Percentiles rank a stretch among this genome's conserved stretches.
Evolutionary conservation across 2,113 vertebrate species (phyloP).

Genomic region (Mustela nigripes): DNA sequence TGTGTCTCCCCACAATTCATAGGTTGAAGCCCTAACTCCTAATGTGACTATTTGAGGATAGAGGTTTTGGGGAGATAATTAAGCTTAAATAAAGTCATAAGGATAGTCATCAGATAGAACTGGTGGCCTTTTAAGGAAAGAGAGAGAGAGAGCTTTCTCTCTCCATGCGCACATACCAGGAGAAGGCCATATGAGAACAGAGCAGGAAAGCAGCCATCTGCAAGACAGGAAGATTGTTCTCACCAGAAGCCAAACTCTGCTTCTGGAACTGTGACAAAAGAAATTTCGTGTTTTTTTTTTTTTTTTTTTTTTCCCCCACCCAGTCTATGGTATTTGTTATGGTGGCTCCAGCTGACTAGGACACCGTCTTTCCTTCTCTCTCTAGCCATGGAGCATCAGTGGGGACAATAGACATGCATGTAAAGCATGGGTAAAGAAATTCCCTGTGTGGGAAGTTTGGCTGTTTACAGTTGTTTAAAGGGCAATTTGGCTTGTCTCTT

Average conservation of each 20-base stretch:
- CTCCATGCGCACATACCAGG: not conserved
- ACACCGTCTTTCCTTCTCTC: not conserved
- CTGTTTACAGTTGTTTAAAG: slow-evolving; percentile 83
- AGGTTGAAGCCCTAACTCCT: not conserved
- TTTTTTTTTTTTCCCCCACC: not conserved
- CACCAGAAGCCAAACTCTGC: not conserved
- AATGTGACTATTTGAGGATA: not conserved
- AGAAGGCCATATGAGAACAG: not conserved
- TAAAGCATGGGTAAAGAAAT: slow-evolving; percentile 58
- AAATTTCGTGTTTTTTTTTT: not conserved
- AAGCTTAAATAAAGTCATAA: slow-evolving; percentile 24
- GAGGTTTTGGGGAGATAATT: slow-evolving; percentile 29
- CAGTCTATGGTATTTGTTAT: not conserved
- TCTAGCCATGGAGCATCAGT: not conserved
- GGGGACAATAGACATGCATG: not conserved
- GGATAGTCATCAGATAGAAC: not conserved
- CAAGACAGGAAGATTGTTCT: not conserved
- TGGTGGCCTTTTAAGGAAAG: not conserved
- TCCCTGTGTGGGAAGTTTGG: slow-evolving; percentile 38
- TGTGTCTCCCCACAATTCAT: not conserved
- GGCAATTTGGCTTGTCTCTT: slow-evolving; percentile 85
- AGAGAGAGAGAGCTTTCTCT: not conserved
- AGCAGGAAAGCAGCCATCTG: not conserved
- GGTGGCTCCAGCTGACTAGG: not conserved
- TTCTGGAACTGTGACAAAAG: slow-evolving; percentile 20